phyloP scores from a whole-genome alignment of 2,797 vertebrate genomes.

The Propithecus perrieri region DNA sequence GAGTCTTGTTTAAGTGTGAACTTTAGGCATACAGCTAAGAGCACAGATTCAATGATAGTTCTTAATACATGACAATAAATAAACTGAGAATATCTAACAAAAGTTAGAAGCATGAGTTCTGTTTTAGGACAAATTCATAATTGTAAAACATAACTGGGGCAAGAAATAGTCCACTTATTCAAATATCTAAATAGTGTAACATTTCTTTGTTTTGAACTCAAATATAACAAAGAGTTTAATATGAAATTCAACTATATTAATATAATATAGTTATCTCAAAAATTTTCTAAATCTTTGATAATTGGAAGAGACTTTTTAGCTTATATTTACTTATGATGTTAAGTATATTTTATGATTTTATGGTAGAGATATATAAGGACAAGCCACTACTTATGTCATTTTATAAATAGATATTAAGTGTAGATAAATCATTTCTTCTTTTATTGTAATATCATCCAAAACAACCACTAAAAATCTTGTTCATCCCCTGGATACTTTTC shows the following conservation, averaged over 20 bases:
- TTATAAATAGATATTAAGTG: background rate
- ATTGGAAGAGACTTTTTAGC: background rate
- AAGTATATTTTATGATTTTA: background rate
- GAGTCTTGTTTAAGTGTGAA: background rate
- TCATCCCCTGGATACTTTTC: background rate
- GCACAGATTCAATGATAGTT: background rate
- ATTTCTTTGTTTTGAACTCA: background rate
- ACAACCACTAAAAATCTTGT: background rate
- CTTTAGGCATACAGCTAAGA: background rate
- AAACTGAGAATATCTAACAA: background rate
- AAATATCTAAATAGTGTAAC: background rate
- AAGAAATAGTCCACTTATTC: background rate
- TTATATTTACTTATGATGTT: background rate
- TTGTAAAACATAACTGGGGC: background rate
- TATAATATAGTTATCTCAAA: background rate
- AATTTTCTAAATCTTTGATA: background rate
- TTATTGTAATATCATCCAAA: background rate
- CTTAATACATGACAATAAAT: background rate
- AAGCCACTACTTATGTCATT: background rate
- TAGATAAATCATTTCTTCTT: background rate
- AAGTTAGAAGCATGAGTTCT: background rate
- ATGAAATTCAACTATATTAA: background rate
- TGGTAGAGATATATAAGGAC: background rate
- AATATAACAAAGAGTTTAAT: background rate
- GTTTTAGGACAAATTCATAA: background rate